phyloP scores from a whole-genome alignment of 2,797 vertebrate genomes.

The Alexandromys oeconomus region DNA sequence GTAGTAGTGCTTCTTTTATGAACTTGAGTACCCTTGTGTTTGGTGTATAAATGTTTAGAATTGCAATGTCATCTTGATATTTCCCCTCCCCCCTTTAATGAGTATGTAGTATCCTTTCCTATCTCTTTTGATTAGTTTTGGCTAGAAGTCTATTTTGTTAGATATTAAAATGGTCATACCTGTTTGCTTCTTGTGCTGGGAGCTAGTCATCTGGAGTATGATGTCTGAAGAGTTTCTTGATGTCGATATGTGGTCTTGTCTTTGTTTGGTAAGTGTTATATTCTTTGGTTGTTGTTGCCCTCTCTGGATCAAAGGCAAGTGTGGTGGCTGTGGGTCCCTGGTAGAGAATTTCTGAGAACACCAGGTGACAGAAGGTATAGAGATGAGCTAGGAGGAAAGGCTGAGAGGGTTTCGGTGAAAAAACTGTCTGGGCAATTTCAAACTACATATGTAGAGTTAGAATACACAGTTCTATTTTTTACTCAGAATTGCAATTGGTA shows the following conservation, averaged over 20 bases:
- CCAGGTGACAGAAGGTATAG: not conserved
- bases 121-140: not conserved
- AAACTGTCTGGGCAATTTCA: not conserved
- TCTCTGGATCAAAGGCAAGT: not conserved
- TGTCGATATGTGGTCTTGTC: not conserved
- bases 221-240: not conserved
- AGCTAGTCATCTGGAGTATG: not conserved
- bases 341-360: not conserved
- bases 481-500: slow-evolving; percentile 45
- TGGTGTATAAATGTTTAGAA: not conserved
- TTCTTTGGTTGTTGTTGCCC: not conserved
- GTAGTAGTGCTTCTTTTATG: not conserved
- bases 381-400: not conserved
- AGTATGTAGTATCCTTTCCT: not conserved
- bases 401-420: not conserved
- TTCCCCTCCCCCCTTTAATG: not conserved
- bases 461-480: slow-evolving; percentile 33
- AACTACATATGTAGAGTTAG: not conserved
- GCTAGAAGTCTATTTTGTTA: not conserved
- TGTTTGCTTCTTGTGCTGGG: not conserved
- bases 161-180: not conserved
- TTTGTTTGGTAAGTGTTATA: not conserved
- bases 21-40: not conserved
- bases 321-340: not conserved
- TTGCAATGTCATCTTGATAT: not conserved